Conservation (phyloP, 2,113 vertebrate species). For the Rousettus leschenaultii region DNA sequence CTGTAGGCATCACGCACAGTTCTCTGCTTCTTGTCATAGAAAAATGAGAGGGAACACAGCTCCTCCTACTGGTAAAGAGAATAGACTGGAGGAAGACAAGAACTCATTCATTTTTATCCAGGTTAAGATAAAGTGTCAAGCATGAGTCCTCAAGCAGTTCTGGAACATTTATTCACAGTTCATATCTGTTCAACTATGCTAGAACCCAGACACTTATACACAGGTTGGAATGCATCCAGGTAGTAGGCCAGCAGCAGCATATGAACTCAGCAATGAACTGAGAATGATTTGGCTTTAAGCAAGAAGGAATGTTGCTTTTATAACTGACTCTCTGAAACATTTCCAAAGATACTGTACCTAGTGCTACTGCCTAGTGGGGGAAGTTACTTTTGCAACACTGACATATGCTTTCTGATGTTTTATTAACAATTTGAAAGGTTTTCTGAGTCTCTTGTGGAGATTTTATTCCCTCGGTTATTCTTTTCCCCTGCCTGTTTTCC, state of each 20-base stretch:
- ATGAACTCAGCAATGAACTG: too few species aligned
- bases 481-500: not conserved
- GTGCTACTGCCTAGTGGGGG: not conserved
- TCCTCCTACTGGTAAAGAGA: constrained; percentile 7
- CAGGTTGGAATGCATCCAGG: not conserved
- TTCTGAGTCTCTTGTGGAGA: not conserved
- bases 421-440: not conserved
- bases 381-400: not conserved
- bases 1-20: fast-evolving
- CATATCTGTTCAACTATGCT: not conserved
- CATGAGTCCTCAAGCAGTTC: not conserved
- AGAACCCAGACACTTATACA: not conserved
- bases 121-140: not conserved
- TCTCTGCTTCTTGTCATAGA: not conserved
- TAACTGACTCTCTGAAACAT: not conserved
- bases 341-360: not conserved
- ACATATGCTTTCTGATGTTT: not conserved
- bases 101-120: not conserved
- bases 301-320: not conserved
- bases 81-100: not conserved
- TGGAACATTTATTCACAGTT: not conserved
- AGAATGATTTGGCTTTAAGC: not conserved
- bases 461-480: not conserved
- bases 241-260: not conserved
- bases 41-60: not conserved